These are phyloP conservation scores for Bombycilla garrulus DNA, from an alignment of 2,113 vertebrate species.

Conservation along the genomic window DNA sequence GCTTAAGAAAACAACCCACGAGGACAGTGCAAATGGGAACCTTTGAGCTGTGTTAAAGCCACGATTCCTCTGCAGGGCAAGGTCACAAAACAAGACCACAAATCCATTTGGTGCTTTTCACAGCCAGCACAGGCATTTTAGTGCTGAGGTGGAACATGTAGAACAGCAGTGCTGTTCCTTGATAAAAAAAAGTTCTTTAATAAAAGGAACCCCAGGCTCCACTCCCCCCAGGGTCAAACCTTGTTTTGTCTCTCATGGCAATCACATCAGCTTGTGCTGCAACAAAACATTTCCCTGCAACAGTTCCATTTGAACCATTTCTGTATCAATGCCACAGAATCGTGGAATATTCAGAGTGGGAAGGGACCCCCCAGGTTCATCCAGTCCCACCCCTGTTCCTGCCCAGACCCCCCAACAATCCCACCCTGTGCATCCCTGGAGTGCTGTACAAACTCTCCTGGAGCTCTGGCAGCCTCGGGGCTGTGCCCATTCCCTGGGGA, in stretches of 20 bases:
- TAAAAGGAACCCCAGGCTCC: background rate
- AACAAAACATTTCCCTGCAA: background rate
- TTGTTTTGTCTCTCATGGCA: fast-evolving
- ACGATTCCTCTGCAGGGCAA: background rate
- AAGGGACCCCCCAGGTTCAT: background rate
- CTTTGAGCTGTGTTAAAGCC: background rate
- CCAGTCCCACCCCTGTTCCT: fast-evolving
- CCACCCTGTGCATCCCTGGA: background rate
- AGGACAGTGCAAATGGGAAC: background rate
- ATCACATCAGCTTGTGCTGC: too few species aligned
- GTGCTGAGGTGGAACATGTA: background rate
- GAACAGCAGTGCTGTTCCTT: background rate
- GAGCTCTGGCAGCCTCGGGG: background rate
- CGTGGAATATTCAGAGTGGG: background rate
- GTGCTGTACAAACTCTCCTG: background rate
- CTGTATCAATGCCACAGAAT: background rate
- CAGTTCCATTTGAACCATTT: background rate
- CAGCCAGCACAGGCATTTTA: fast-evolving
- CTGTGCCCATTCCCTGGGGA: background rate
- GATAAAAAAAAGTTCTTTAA: background rate
- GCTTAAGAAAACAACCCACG: background rate
- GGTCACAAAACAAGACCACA: fast-evolving
- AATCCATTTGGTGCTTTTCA: background rate
- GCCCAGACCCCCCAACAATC: background rate
- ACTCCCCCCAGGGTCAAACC: fast-evolving